These are phyloP conservation scores for Leucania comma DNA, from an alignment of 2,888 invertebrate species.

Conservation along the genomic window DNA sequence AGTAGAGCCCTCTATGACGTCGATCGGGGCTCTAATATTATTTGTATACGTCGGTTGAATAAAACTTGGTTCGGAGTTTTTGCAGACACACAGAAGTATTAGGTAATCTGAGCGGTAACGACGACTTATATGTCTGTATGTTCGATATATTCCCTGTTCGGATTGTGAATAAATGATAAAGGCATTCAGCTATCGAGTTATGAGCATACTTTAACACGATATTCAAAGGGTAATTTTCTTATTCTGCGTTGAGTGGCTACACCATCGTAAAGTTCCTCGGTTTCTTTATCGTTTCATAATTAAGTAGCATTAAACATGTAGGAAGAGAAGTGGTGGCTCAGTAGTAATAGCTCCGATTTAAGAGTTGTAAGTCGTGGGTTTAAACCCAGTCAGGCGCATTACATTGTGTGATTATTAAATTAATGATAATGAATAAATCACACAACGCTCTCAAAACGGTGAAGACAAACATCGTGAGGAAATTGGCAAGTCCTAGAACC, in stretches of 20 bases:
- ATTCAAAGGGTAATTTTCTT: background rate
- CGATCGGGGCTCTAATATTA: constrained; percentile 50
- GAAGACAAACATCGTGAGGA: too few species aligned
- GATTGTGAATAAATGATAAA: constrained; percentile 11
- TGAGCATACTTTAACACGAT: background rate
- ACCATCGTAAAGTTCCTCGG: background rate
- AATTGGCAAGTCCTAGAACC: too few species aligned
- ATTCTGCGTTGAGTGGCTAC: too few species aligned
- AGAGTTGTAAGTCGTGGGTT: too few species aligned
- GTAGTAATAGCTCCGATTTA: too few species aligned
- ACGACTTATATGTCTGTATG: background rate
- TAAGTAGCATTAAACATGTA: too few species aligned
- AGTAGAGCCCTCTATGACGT: constrained; percentile 49
- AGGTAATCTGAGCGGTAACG: constrained; percentile 17
- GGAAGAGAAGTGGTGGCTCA: too few species aligned
- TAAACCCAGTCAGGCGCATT: too few species aligned
- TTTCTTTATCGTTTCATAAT: too few species aligned
- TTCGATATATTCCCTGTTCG: background rate
- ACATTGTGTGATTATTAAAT: too few species aligned
- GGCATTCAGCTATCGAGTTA: constrained; percentile 1
- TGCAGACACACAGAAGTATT: constrained; percentile 11
- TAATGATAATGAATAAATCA: too few species aligned
- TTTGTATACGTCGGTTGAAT: constrained; percentile 51
- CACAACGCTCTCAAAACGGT: too few species aligned
- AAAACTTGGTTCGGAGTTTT: constrained; percentile 39